A percentile compares a stretch with the other conserved stretches of the same genome.
Conservation (phyloP, 2,113 vertebrate species). For the Malurus elegans region DNA sequence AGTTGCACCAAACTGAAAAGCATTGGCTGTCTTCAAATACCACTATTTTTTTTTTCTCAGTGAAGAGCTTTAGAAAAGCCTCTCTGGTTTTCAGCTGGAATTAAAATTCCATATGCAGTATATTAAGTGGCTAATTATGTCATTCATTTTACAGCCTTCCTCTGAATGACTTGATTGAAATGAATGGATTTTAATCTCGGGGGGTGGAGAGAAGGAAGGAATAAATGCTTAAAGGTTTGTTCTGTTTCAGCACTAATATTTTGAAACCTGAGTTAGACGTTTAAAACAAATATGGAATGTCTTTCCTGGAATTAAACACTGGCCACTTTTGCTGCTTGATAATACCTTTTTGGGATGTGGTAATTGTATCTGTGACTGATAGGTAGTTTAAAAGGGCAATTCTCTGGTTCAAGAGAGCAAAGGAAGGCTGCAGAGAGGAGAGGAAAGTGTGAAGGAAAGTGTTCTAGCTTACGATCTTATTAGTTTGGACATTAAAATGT, state of each 20-base stretch:
- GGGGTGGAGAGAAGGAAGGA: background rate
- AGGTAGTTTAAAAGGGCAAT: background rate
- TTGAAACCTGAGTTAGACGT: background rate
- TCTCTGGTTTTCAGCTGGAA: conserved; percentile 57
- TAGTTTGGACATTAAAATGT: conserved; percentile 9
- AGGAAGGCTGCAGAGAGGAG: background rate
- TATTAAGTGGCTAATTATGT: conserved; percentile 71
- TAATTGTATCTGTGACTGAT: background rate
- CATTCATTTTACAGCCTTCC: conserved; percentile 60
- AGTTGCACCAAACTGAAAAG: background rate
- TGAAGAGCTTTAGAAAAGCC: conserved; percentile 22
- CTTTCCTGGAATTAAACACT: background rate
- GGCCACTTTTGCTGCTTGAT: background rate
- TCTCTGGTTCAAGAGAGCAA: background rate
- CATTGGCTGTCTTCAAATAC: background rate
- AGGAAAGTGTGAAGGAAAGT: background rate
- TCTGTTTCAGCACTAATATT: background rate
- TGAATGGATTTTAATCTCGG: conserved; percentile 44
- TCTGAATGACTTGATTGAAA: conserved; percentile 66
- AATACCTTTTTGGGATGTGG: background rate
- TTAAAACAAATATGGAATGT: background rate
- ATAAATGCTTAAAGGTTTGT: background rate
- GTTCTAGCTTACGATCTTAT: background rate
- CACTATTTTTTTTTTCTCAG: background rate
- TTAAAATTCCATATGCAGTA: conserved; percentile 63